Evolutionary conservation across 2,797 vertebrate species (phyloP).

Genomic region (Steatocranus sp.): DNA sequence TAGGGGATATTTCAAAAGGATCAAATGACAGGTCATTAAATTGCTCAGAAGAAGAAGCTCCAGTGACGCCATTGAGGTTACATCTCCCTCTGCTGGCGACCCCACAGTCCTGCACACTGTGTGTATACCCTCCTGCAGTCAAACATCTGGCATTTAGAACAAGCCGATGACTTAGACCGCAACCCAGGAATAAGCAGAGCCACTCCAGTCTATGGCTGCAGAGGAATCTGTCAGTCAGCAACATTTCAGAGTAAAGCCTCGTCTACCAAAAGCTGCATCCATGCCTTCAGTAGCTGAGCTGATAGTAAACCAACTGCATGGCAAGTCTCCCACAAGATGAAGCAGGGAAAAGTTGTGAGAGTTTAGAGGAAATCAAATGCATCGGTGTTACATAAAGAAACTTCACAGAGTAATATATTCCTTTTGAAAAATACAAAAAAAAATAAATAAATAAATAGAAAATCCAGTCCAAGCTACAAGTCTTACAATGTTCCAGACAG

Average conservation of each 20-base stretch:
- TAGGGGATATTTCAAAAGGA: slow-evolving; percentile 17
- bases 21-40: slow-evolving; percentile 44
- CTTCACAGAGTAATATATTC: not conserved
- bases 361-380: not conserved
- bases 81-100: slow-evolving; percentile 60
- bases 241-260: slow-evolving; percentile 52
- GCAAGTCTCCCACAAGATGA: not conserved
- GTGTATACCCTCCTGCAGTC: not conserved
- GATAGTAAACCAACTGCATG: not conserved
- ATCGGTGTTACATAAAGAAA: not conserved
- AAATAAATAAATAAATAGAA: not conserved
- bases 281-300: slow-evolving; percentile 26
- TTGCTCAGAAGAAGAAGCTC: not conserved
- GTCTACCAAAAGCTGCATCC: slow-evolving; percentile 40
- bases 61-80: slow-evolving; percentile 5
- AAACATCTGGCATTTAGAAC: slow-evolving; percentile 68
- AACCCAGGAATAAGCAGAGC: slow-evolving; percentile 67
- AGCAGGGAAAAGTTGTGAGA: not conserved
- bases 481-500: not conserved
- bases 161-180: slow-evolving; percentile 57
- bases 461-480: not conserved
- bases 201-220: slow-evolving; percentile 60
- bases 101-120: not conserved
- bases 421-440: not conserved
- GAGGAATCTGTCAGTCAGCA: slow-evolving; percentile 74